Evolutionary conservation across 2,113 vertebrate species (phyloP).

Genomic region (Cariama cristata): DNA sequence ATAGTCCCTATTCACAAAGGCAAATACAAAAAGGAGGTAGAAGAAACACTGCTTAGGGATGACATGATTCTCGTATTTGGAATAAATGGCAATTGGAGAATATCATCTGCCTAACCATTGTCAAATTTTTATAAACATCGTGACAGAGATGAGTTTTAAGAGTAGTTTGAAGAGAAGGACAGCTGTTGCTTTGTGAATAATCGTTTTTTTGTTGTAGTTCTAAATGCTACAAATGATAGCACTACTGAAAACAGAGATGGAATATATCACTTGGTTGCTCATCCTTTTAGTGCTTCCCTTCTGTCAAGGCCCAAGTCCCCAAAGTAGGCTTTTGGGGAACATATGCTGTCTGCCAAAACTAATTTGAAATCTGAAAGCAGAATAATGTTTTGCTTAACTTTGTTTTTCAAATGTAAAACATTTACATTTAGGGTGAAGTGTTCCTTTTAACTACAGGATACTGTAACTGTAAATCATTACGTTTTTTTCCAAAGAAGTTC

Average conservation of each 20-base stretch:
- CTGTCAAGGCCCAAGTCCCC: conserved; percentile 5
- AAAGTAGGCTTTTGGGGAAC: not conserved
- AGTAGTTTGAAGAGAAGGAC: not conserved
- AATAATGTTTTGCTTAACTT: conserved; percentile 2
- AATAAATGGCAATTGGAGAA: not conserved
- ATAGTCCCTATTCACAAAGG: not conserved
- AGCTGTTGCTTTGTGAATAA: conserved; percentile 24
- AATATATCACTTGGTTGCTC: not conserved
- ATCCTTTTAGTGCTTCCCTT: not conserved
- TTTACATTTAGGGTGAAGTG: not conserved
- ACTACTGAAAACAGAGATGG: not conserved
- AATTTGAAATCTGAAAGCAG: not conserved
- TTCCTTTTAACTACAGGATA: not conserved
- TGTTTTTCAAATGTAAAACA: not conserved
- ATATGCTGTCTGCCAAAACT: conserved; percentile 36
- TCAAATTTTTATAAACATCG: not conserved
- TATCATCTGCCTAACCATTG: not conserved
- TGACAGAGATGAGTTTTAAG: not conserved
- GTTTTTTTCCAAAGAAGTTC: not conserved
- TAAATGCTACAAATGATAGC: not conserved
- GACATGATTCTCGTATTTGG: not conserved
- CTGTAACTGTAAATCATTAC: not conserved
- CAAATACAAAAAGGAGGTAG: not conserved
- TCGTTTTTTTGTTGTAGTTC: not conserved
- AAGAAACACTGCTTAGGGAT: not conserved